Base-by-base conservation (phyloP, 2,888 invertebrate genomes). In the Achlya flavicornis region DNA sequence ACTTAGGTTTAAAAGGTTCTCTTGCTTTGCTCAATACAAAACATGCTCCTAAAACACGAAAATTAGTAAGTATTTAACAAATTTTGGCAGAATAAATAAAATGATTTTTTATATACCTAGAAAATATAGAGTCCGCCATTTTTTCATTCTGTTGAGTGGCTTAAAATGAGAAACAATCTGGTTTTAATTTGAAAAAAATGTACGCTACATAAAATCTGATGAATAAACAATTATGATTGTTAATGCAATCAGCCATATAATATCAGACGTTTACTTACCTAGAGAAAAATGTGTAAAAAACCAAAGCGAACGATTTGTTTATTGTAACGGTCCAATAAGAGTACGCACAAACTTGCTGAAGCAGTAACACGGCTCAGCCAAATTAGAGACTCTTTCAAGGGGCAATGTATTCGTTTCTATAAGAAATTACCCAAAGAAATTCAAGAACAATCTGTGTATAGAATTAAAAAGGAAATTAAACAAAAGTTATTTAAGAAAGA, bases 1-100 rank as follows among this genome's bases (percentile, higher is more conserved):
- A 68, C 1, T 70, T 68, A 0, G 91, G 86, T 63, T 73, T 84
- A 62, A 89, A 83, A 1, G 91, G 91, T 38, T 82, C 81, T 53
- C 81, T 78, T 14, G 84, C 80, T n/a, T 68, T 59, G 66, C 83
- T 80, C 63, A 71, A 62, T 60, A 70, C 63, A 53, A 77, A 64
- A 63, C 70, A 77, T n/a, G 63, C 57, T 19, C 70, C 81, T 83
- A 69, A 61, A 73, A 75, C 38, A 57, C 64, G 61, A 58, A 38
- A 59, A 48, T 65, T 3, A 46, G 16, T 46, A 35, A 57, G 43
- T 61, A 46, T 48, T 38, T 19, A 63, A 57, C 19, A 62, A 61
- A 64, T 62, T 41, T 41, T 12, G 33, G n/a, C 58, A 43, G 62
- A 58, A 61, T 60, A 62, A n/a, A 58, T 63, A 48, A 48, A 46